These are phyloP conservation scores for Dendrolimus punctatus DNA, from an alignment of 1,140 invertebrate species.

Conservation along the genomic window DNA sequence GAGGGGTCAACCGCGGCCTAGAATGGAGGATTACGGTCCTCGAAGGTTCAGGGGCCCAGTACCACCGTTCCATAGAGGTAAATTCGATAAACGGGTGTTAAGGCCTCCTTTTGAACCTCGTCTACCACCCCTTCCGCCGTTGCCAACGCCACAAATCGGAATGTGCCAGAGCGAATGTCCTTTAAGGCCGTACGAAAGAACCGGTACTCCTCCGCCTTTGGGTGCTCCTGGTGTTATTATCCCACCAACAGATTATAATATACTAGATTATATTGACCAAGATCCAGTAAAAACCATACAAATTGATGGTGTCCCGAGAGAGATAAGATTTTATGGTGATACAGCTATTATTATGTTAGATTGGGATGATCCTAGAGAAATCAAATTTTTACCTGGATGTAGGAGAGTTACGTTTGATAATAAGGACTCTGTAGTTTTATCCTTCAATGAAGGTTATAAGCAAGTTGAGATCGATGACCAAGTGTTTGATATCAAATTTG, in stretches of 20 bases:
- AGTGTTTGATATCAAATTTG: slow-evolving; percentile 86
- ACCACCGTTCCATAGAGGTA: slow-evolving; percentile 46
- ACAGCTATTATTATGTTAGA: slow-evolving; percentile 88
- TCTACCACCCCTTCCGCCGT: slow-evolving; percentile 25
- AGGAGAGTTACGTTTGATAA: slow-evolving; percentile 80
- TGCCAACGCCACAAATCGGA: slow-evolving; percentile 45
- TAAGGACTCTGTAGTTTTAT: slow-evolving; percentile 76
- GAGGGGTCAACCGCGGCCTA: slow-evolving; percentile 35
- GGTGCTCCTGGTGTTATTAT: slow-evolving; percentile 53
- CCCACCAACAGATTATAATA: slow-evolving; percentile 72
- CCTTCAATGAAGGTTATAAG: slow-evolving; percentile 82
- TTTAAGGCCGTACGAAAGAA: slow-evolving; percentile 44
- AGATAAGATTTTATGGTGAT: slow-evolving; percentile 89
- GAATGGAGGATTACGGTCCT: slow-evolving; percentile 39
- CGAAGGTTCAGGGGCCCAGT: slow-evolving; percentile 45
- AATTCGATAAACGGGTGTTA: slow-evolving; percentile 42
- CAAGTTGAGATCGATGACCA: slow-evolving; percentile 81
- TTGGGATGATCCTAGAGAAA: slow-evolving; percentile 88
- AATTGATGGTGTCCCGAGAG: slow-evolving; percentile 86
- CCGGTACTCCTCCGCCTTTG: slow-evolving; percentile 45
- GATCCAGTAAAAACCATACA: slow-evolving; percentile 85
- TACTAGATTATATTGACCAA: slow-evolving; percentile 75
- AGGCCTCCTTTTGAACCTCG: slow-evolving; percentile 38
- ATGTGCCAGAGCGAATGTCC: slow-evolving; percentile 53
- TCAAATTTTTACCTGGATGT: slow-evolving; percentile 84